Conservation (phyloP, 2,113 vertebrate genomes). For the Cynocephalus volans region DNA sequence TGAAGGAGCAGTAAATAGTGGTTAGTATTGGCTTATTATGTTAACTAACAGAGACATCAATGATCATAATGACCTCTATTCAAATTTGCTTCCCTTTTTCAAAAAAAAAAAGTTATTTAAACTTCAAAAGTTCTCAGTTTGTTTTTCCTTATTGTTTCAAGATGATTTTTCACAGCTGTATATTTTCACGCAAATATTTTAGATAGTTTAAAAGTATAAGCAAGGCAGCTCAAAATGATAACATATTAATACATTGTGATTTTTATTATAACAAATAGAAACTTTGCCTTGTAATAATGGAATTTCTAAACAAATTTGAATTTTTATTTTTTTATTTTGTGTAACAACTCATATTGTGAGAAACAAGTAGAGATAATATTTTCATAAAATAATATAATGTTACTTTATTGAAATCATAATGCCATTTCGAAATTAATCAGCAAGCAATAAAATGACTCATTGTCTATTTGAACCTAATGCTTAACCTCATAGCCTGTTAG, state of each 20-base stretch:
- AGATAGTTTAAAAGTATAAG: neutral
- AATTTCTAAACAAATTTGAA: neutral
- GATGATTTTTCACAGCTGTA: neutral
- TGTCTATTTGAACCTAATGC: neutral
- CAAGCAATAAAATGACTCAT: neutral
- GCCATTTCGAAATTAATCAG: neutral
- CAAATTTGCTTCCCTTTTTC: neutral
- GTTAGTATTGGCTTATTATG: neutral
- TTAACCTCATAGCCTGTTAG: neutral
- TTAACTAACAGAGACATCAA: neutral
- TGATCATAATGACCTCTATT: neutral
- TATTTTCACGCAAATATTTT: constrained; percentile 8
- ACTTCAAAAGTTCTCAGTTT: neutral
- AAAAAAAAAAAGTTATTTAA: neutral
- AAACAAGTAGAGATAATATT: neutral
- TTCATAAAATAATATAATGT: neutral
- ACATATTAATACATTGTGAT: neutral
- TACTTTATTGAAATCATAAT: constrained; percentile 1
- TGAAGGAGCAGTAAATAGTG: neutral
- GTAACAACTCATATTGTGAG: neutral
- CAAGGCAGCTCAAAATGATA: neutral
- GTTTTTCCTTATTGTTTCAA: neutral
- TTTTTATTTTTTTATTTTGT: neutral
- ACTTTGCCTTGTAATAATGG: rapidly evolving
- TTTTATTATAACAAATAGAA: neutral